Percentiles rank a stretch among this genome's conserved stretches.
phyloP scores from a whole-genome alignment of 2,113 vertebrate genomes.

The Hyaena hyaena region DNA sequence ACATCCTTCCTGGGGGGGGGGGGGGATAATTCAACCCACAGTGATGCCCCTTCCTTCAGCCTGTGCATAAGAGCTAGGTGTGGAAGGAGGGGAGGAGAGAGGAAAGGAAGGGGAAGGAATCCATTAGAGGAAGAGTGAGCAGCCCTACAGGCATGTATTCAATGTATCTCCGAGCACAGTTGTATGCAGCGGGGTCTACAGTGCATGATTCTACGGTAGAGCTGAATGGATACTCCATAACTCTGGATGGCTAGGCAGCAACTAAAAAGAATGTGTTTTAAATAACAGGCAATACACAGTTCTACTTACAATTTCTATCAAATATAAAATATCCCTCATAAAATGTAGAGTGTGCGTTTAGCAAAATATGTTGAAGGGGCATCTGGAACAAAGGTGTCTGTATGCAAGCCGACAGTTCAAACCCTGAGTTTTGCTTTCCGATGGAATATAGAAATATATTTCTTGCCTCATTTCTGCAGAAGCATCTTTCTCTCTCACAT shows the following conservation, averaged over 20 bases:
- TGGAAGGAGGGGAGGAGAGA: background rate
- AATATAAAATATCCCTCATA: background rate
- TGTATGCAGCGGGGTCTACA: accelerated
- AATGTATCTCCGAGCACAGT: background rate
- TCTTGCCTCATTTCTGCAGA: background rate
- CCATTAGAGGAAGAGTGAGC: no score
- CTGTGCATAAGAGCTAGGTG: background rate
- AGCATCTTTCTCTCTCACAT: background rate
- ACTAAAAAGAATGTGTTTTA: background rate
- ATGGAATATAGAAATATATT: background rate
- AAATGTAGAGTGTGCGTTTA: background rate
- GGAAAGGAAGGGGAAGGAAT: background rate
- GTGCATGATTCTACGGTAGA: background rate
- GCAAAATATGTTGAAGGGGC: background rate
- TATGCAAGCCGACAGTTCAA: background rate
- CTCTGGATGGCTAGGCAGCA: background rate
- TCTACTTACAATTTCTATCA: background rate
- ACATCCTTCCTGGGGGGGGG: background rate
- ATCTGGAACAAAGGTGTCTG: background rate
- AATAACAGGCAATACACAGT: background rate
- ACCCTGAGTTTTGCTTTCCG: background rate
- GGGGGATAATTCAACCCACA: background rate
- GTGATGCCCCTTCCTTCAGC: background rate
- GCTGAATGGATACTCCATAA: background rate
- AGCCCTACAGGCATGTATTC: accelerated